A percentile compares a stretch with the other conserved stretches of the same genome.
These are phyloP conservation scores for Neodiprion virginianus DNA, from an alignment of 1,140 invertebrate genomes.

Conservation along the genomic window DNA sequence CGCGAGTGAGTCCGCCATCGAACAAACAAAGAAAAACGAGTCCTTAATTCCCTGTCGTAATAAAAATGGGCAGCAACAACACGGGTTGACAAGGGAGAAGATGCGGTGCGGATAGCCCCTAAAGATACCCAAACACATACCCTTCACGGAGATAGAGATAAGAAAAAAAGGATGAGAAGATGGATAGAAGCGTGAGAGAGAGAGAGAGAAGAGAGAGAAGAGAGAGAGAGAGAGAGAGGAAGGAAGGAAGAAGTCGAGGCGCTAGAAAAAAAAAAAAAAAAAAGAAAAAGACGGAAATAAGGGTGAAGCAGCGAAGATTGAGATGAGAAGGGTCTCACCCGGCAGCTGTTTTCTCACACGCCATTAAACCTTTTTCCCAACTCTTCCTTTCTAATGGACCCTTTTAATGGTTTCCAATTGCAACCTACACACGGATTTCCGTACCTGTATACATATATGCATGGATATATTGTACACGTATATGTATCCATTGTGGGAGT, in stretches of 20 bases:
- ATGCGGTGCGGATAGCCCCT: background rate
- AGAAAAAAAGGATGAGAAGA: background rate
- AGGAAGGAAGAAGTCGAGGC: constrained; percentile 3
- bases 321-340: background rate
- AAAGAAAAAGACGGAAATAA: constrained; percentile 8
- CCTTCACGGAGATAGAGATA: background rate
- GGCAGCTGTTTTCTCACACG: constrained; percentile 14
- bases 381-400: constrained; percentile 7
- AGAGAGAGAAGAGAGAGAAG: background rate
- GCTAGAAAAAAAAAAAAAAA: constrained; percentile 1
- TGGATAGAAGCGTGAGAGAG: background rate
- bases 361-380: constrained; percentile 10
- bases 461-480: background rate
- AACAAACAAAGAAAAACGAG: background rate
- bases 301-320: background rate
- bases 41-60: background rate
- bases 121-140: too few species aligned
- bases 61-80: background rate
- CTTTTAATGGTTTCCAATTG: constrained; percentile 7
- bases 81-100: background rate
- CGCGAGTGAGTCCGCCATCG: background rate
- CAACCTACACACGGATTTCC: background rate
- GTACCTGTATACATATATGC: background rate
- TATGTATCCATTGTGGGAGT: background rate
- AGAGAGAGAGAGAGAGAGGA: constrained; percentile 7